phyloP scores from a whole-genome alignment of 2,797 vertebrate genomes.

The Rhinichthys osculus region DNA sequence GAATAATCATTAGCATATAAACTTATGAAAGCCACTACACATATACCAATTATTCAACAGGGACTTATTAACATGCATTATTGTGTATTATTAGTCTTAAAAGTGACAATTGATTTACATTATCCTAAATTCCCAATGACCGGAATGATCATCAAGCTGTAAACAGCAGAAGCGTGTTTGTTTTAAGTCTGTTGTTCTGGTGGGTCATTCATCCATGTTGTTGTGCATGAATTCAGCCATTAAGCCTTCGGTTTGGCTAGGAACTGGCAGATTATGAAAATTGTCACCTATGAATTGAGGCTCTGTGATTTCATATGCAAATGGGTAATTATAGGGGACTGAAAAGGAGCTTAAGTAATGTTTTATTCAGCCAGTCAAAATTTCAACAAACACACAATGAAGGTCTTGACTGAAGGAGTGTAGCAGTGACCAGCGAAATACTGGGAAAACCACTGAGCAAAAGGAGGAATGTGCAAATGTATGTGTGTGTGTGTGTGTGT shows the following conservation, averaged over 20 bases:
- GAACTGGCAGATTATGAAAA: conserved; percentile 10
- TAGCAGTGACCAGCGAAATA: neutral
- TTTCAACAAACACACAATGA: conserved; percentile 1
- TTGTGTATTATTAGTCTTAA: neutral
- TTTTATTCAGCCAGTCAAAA: conserved; percentile 23
- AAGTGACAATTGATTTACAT: neutral
- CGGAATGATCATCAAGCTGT: neutral
- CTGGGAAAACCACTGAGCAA: neutral
- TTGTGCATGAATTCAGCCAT: neutral
- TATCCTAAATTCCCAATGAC: conserved; percentile 6
- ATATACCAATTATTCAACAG: neutral
- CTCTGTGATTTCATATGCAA: conserved; percentile 26
- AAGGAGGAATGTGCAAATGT: neutral
- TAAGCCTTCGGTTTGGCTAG: conserved; percentile 7
- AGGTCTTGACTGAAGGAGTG: neutral
- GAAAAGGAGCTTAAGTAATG: conserved; percentile 5
- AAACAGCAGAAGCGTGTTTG: neutral
- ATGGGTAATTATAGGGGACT: conserved; percentile 23
- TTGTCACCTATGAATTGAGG: conserved; percentile 26
- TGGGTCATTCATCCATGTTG: neutral
- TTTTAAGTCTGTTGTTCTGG: neutral
- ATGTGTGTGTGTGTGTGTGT: neutral
- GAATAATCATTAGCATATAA: neutral
- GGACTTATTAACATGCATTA: neutral
- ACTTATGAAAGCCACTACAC: neutral